Percentiles rank a stretch among this genome's conserved stretches.
These are phyloP conservation scores for Ectemnius continuus DNA, from an alignment of 2,888 invertebrate species.

Conservation along the genomic window DNA sequence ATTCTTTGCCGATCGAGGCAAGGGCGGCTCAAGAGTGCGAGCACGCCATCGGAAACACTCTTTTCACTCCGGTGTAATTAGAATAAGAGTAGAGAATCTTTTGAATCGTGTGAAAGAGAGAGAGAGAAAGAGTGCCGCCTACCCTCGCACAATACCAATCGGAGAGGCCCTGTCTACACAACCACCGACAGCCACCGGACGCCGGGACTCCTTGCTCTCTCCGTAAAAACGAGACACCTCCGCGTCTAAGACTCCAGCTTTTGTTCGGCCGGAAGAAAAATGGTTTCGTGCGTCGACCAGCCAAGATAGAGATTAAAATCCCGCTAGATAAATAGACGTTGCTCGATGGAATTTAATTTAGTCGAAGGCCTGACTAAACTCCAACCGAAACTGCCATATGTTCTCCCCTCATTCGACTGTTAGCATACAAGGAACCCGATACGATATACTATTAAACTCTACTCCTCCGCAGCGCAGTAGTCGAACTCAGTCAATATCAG, in stretches of 20 bases:
- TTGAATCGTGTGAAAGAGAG: slow-evolving; percentile 4
- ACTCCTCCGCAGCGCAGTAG: no score
- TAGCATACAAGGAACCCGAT: no score
- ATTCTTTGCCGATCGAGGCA: slow-evolving; percentile 11
- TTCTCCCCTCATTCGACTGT: no score
- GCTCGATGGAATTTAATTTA: slow-evolving; percentile 6
- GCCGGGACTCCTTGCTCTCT: no score
- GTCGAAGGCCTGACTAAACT: background rate
- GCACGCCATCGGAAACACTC: slow-evolving; percentile 22
- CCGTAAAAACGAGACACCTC: no score
- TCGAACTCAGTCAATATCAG: no score
- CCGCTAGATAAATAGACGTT: background rate
- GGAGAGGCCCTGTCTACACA: background rate
- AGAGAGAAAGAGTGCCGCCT: no score
- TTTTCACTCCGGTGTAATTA: slow-evolving; percentile 27
- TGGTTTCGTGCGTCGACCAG: no score
- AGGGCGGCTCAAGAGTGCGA: slow-evolving; percentile 9
- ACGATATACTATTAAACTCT: no score
- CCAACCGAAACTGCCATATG: no score
- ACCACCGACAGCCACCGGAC: no score
- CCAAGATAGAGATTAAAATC: slow-evolving; percentile 1
- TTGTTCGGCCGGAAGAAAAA: slow-evolving; percentile 6
- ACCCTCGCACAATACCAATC: slow-evolving; percentile 29
- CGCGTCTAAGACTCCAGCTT: background rate
- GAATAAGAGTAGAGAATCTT: slow-evolving; percentile 20